phyloP scores from a whole-genome alignment of 1,140 invertebrate genomes.

The Dolichoris vasculosae region DNA sequence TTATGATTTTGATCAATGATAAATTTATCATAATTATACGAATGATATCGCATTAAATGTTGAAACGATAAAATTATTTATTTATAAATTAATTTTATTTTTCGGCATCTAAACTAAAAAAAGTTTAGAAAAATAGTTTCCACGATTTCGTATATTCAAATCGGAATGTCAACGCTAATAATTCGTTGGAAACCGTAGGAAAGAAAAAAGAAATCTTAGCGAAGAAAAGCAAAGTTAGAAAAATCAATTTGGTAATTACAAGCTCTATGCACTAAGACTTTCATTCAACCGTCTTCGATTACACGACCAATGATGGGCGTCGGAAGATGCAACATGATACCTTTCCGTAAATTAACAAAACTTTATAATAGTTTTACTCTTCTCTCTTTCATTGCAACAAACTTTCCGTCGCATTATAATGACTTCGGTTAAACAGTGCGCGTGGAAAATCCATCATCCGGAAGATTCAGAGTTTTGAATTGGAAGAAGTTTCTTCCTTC shows the following conservation, averaged over 20 bases:
- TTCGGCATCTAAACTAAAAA: no score
- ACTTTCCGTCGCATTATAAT: conserved; percentile 56
- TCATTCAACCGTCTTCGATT: conserved; percentile 18
- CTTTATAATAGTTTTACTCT: conserved; percentile 55
- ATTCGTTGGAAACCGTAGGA: no score
- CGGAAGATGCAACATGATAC: conserved; percentile 37
- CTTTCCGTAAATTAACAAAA: conserved; percentile 60
- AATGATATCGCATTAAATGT: no score
- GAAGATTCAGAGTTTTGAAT: conserved; percentile 46
- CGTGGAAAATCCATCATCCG: conserved; percentile 24
- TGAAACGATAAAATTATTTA: no score
- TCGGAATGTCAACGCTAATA: no score
- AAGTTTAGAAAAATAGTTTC: no score
- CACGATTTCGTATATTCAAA: no score
- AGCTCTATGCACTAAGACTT: background rate
- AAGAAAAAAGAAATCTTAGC: no score
- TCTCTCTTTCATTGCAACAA: conserved; percentile 41
- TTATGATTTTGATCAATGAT: no score
- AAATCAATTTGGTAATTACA: conserved; percentile 16
- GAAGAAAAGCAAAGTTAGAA: no score
- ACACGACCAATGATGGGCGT: background rate
- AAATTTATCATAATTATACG: no score
- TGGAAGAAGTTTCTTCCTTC: conserved; percentile 45
- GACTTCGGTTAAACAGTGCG: conserved; percentile 57
- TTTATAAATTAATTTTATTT: no score